Evolutionary conservation across 2,797 vertebrate genomes (phyloP), one percentile per base, ranked within the genome.

Genomic region (Pachyuromys duprasi): DNA sequence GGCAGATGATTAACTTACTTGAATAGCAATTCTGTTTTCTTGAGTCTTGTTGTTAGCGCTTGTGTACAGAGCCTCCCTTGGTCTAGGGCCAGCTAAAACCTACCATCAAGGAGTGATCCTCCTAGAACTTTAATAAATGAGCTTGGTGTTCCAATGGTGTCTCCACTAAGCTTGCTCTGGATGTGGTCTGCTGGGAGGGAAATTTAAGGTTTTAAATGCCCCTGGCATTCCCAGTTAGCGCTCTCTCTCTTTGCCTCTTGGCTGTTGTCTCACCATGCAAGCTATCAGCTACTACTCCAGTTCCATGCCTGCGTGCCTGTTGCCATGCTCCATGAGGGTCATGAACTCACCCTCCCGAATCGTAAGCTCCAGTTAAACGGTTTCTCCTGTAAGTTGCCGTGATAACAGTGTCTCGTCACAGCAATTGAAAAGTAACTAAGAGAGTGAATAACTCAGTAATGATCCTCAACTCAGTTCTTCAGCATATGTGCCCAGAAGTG

Each of bases 401-500:
- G 45, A 65, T 26, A 13, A 53, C 26, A 15, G 33, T 26, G 45
- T 26, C 45, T 69, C 45, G 53, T 36, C 45, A 36, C 33, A 69
- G 45, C 45, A 69, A 69, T 36, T 69, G 63, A 53, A 26, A 86
- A 53, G 82, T 14, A 26, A 11, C 13, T 22, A 55, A 26, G 63
- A 26, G 63, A 86, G 31, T 53, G 45, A 69, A 60, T 60, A 60
- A 24, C 39, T 39, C 79, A 42, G 28, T 31, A 69, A 22, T 33
- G 26, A 42, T 76, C 62, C 62, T 28, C 39, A 42, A 70, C 53
- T 90, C 11, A 92, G 57, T 62, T 92, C 86, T 70, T 92, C 69
- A 70, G 33, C 39, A 53, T 63, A n/a, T 86, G 81, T n/a, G 83
- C 74, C 55, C 80, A 93, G 70, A 89, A 83, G 70, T 78, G 79